Evolutionary conservation across 1,140 invertebrate species (phyloP).

Genomic region (Helicorthomorpha holstii): DNA sequence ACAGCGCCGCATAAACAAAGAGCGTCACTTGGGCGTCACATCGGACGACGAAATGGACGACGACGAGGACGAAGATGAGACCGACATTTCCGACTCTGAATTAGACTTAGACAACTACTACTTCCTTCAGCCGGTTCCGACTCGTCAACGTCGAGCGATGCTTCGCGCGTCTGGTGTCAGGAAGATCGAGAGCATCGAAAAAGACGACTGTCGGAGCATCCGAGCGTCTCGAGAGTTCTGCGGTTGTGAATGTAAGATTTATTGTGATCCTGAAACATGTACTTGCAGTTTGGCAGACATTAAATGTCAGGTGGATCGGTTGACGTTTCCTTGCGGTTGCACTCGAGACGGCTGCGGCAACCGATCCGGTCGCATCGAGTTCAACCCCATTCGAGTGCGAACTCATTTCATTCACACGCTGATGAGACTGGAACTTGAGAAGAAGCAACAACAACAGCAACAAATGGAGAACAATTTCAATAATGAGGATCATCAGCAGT

Average conservation of each 20-base stretch:
- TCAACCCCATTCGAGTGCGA: conserved; percentile 83
- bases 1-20: conserved; percentile 37
- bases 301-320: conserved; percentile 88
- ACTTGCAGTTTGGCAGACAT: conserved; percentile 85
- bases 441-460: conserved; percentile 38
- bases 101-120: conserved; percentile 82
- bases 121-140: conserved; percentile 76
- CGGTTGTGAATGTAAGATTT: conserved; percentile 82
- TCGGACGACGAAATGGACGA: conserved; percentile 21
- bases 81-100: conserved; percentile 63
- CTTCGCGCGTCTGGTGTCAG: conserved; percentile 74
- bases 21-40: conserved; percentile 13
- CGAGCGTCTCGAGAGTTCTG: conserved; percentile 81
- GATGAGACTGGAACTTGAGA: conserved; percentile 83
- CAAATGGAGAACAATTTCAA: too few relatives aligned
- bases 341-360: conserved; percentile 86
- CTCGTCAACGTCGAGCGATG: conserved; percentile 68
- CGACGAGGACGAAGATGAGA: conserved; percentile 39
- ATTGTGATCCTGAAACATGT: conserved; percentile 89
- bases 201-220: conserved; percentile 85
- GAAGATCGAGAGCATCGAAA: conserved; percentile 84
- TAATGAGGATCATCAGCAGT: too few relatives aligned
- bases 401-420: conserved; percentile 96
- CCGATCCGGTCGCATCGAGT: conserved; percentile 79
- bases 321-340: conserved; percentile 93